Base-by-base conservation (phyloP, 2,888 invertebrate species). In the Parnassius orleans region DNA sequence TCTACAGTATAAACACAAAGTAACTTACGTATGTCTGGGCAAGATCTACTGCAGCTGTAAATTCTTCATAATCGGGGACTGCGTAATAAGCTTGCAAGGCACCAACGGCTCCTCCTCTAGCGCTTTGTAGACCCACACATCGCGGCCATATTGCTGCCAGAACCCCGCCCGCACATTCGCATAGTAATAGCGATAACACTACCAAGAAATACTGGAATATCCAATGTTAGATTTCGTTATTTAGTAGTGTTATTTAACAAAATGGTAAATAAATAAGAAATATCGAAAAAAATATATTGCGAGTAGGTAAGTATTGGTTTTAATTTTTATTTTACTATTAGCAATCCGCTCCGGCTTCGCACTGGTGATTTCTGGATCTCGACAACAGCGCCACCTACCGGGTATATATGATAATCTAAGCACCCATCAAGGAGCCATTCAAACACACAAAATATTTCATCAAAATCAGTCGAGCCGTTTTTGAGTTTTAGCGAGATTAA, bases 21-120 rank as follows among this genome's bases (percentile, higher is more conserved):
- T 19, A 44, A 47, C 61, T 53, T 57, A 88, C 88, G 75, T 86
- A 79, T 44, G 88, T 95, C 82, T 97, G 96, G 0, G 95, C 95
- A 60, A 96, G 90, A 83, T 97, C 97, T 67, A 97, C 92, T 10
- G 96, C 96, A 24, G 95, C 95, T 7, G 97, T 96, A 78, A 96
- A 96, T 77, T 94, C 94, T 69, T 94, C 94, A 68, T 86, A 85
- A 19, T 96, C 96, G 0, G 96, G 95, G 24, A 95, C 93, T 1
- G 96, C 96, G 79, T 96, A 97, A 78, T 94, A 95, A 1, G 93
- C 92, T 79, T 96, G 96, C 68, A 96, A 83, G 0, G 94, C 93
- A 65, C 94, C 94, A 2, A 95, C 93, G 68, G 96, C 93, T 66
- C 94, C 94, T 1, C 94, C 93, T 46, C 93, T 92, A 53, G 95